Conservation (phyloP, 2,888 invertebrate species). For the Habrosyne pyritoides region DNA sequence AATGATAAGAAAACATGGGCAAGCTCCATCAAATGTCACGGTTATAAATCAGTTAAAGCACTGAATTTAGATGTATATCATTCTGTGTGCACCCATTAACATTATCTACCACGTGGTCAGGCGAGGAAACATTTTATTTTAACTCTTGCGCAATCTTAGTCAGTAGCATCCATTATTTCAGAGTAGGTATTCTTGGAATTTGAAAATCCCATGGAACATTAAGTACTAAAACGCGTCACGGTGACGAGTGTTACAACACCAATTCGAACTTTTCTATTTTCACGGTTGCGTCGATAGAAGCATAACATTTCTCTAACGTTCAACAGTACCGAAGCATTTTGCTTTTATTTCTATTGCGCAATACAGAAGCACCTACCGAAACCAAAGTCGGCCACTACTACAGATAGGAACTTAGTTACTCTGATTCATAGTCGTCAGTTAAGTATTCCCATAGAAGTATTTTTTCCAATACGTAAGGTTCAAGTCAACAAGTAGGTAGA, state of each 20-base stretch:
- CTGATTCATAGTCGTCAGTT: neutral
- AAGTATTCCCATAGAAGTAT: neutral
- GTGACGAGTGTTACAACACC: constrained; percentile 27
- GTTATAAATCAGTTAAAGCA: neutral
- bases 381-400: neutral
- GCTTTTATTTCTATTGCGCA: constrained; percentile 7
- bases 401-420: neutral
- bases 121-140: neutral
- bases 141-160: constrained; percentile 32
- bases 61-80: constrained; percentile 3
- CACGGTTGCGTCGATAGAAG: constrained; percentile 32
- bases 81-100: neutral
- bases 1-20: constrained; percentile 49
- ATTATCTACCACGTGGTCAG: constrained; percentile 4
- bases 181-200: constrained; percentile 43
- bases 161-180: constrained; percentile 18
- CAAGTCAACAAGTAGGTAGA: constrained; percentile 13
- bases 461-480: neutral
- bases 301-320: constrained; percentile 24
- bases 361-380: neutral
- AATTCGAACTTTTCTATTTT: constrained; percentile 30
- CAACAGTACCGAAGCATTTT: constrained; percentile 21
- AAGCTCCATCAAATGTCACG: constrained; percentile 15
- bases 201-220: too few species aligned
- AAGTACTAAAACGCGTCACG: constrained; percentile 34